A percentile compares a stretch with the other conserved stretches of the same genome.
Conservation (phyloP, 1,140 invertebrate species). For the Elymnias hypermnestra region DNA sequence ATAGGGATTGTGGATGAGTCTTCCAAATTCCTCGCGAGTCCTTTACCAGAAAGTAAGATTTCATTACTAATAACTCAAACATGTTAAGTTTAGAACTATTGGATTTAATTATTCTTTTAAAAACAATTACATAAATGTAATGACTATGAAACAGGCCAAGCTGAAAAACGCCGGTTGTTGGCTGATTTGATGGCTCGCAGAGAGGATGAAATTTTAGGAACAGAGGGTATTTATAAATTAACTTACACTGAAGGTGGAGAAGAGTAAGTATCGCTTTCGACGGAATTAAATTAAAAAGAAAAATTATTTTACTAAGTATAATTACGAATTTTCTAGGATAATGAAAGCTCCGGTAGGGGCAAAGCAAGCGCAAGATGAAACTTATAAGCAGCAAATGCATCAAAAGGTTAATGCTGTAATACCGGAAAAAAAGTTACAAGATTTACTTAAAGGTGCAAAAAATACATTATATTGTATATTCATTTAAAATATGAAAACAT, state of each 20-base stretch:
- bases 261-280: slow-evolving; percentile 32
- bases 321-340: slow-evolving; percentile 30
- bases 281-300: too few species aligned
- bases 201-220: slow-evolving; percentile 30
- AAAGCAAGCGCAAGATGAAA: slow-evolving; percentile 15
- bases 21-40: slow-evolving; percentile 41
- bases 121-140: too few species aligned
- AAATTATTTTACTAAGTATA: too few species aligned
- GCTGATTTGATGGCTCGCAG: slow-evolving; percentile 43
- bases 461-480: too few species aligned
- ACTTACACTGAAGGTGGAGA: slow-evolving; percentile 40
- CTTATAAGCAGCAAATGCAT: slow-evolving; percentile 17
- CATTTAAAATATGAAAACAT: too few species aligned
- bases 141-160: too few species aligned
- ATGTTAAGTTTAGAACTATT: too few species aligned
- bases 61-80: too few species aligned
- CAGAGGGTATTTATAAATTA: slow-evolving; percentile 40
- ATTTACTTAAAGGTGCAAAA: slow-evolving; percentile 36
- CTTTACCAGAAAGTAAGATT: slow-evolving; percentile 46
- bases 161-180: slow-evolving; percentile 39
- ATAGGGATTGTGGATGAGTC: slow-evolving; percentile 39
- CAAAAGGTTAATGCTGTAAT: slow-evolving; percentile 30
- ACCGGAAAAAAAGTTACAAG: slow-evolving; percentile 36
- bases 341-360: slow-evolving; percentile 37
- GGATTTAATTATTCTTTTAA: too few species aligned